Conservation (phyloP, 2,888 invertebrate genomes). For the Drosophila quasianomalipes region DNA sequence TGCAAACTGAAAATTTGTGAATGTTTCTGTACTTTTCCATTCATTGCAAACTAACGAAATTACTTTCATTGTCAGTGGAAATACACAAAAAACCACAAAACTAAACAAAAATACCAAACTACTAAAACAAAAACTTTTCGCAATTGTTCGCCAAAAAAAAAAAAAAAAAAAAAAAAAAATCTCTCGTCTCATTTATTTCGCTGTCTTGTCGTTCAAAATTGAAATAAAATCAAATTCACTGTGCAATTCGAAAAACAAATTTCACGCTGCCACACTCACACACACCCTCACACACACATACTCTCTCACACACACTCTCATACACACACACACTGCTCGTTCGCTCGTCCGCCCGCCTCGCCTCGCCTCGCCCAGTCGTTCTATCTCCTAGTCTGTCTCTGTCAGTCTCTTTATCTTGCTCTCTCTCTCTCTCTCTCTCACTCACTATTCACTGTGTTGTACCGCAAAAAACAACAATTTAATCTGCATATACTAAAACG, state of each 20-base stretch:
- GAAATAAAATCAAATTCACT: constrained; percentile 54
- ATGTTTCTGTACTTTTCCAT: background rate
- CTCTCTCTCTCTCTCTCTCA: constrained; percentile 34
- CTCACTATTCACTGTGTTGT: constrained; percentile 52
- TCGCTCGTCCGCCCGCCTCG: constrained; percentile 54
- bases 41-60: background rate
- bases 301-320: constrained; percentile 13
- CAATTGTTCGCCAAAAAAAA: constrained; percentile 2
- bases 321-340: constrained; percentile 39
- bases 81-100: background rate
- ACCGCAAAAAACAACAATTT: constrained; percentile 51
- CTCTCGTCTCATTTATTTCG: constrained; percentile 48
- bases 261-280: constrained; percentile 51
- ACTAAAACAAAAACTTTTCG: constrained; percentile 25
- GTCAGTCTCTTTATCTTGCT: constrained; percentile 29
- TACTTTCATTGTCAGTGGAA: constrained; percentile 48
- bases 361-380: constrained; percentile 61
- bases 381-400: constrained; percentile 24
- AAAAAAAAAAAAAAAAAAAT: background rate
- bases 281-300: constrained; percentile 6
- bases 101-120: background rate
- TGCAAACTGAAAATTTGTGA: background rate
- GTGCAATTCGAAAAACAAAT: constrained; percentile 47
- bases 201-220: constrained; percentile 46
- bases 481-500: constrained; percentile 70